phyloP scores from a whole-genome alignment of 2,113 vertebrate species.

The Ophiodon elongatus region DNA sequence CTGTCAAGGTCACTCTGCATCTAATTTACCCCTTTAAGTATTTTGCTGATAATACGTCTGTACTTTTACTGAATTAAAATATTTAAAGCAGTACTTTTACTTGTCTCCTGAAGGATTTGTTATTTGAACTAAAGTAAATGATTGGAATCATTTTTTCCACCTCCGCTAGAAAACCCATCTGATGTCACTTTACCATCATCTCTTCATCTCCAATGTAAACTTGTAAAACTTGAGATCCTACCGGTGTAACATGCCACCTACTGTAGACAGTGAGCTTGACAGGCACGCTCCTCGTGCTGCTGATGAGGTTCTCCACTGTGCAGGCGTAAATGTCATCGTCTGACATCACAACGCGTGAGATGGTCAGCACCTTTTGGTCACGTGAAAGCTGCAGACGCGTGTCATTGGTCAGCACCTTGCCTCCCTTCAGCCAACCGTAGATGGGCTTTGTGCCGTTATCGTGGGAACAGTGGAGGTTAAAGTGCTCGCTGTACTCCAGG shows the following conservation, averaged over 20 bases:
- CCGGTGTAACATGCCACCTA: conserved; percentile 81
- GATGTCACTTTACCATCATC: neutral
- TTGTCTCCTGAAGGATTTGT: neutral
- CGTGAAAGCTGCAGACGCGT: conserved; percentile 92
- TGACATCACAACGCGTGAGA: conserved; percentile 91
- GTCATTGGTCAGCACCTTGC: conserved; percentile 91
- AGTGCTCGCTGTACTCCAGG: conserved; percentile 93
- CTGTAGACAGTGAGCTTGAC: conserved; percentile 95
- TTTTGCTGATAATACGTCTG: neutral
- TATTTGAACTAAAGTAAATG: neutral
- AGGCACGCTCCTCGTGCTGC: conserved; percentile 90
- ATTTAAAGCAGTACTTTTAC: neutral
- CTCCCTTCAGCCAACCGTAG: conserved; percentile 95
- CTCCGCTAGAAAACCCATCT: neutral
- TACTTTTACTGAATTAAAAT: neutral
- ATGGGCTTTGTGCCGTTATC: conserved; percentile 93
- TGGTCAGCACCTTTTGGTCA: conserved; percentile 94
- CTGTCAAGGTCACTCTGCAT: neutral
- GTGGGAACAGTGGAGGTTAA: conserved; percentile 93
- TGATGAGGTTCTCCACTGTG: conserved; percentile 95
- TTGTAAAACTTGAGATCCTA: conserved; percentile 12
- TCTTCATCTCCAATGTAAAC: conserved; percentile 4
- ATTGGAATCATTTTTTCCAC: neutral
- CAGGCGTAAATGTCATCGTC: conserved; percentile 94
- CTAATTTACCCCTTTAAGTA: neutral